Evolutionary conservation across 2,113 vertebrate genomes (phyloP), one percentile per base, ranked within the genome.

Genomic region (Oncorhynchus mykiss): DNA sequence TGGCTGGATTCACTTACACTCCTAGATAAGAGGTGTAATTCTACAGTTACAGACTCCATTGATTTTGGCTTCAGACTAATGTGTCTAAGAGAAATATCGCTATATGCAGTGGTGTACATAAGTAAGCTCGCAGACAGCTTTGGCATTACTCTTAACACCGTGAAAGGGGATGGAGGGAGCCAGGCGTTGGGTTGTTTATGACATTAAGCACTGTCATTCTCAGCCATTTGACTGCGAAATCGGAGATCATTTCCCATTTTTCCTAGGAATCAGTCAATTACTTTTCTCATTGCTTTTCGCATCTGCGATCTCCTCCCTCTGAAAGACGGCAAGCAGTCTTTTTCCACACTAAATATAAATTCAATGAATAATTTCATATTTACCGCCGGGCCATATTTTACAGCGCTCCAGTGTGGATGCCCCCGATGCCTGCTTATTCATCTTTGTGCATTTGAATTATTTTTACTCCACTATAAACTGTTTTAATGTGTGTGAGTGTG

Each of bases 331-430:
- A 80, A 85, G 72, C 67, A 82, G 78, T 79, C 70, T 69, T 85
- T 78, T 82, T 80, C 82, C 80, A 83, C 85, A 81, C 67, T 76
- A 80, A 84, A 86, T 89, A 71, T 79, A 83, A 83, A 84, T 82
- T 83, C 80, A 82, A 80, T 87, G 82, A 89, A 87, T 89, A 83
- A 83, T 87, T 84, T 86, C 62, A 83, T 83, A 81, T 85, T 85
- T 75, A 82, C 82, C 76, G 49, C 20, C 34, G 31, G 81, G 64
- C 31, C 18, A 77, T 83, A 84, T 81, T 84, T 75, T 80, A 71
- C 78, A 81, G 68, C 45, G 39, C 72, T 80, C 64, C 49, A 5
- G 67, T 69, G 64, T 67, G 65, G 72, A 81, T 57, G 71, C 25
- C 20, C 73, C 2, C 57, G 51, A 69, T 72, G 66, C 76, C 72